Evolutionary conservation across 2,888 invertebrate genomes (phyloP), one percentile per base, ranked within the genome.

Genomic region (Rhopalosiphum nymphaeae): DNA sequence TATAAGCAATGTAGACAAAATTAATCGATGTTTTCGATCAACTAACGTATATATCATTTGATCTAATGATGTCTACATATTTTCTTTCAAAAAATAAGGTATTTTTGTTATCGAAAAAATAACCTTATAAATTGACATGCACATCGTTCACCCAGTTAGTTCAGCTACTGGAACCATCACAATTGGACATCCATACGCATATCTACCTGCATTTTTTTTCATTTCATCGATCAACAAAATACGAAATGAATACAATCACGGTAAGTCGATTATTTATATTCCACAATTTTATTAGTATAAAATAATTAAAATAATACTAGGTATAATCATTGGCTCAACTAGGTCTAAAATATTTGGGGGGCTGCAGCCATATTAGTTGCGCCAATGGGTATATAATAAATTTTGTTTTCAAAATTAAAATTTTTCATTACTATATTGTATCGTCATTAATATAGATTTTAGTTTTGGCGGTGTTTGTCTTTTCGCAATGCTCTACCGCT

Each of bases 51-150:
- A 78, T 36, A 11, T 42, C 21, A 5, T 78, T 78, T 78, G 78
- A 78, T 36, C 36, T 78, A 78, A 78, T 78, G 78, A 53, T 36
- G 78, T 78, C 78, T 78, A 78, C 78, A 78, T 78, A 78, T 78
- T 78, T 78, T 16, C 21, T 78, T 78, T 78, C 36, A 0, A 78
- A 78, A 78, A 36, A 9, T 78, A 36, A 78, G 78, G 78, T 78
- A 78, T 78, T 78, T 36, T 78, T 78, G 16, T 78, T 78, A 78
- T 78, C 78, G 36, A 78, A 36, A 78, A 78, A 78, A 78, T 53
- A 78, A 78, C 36, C 36, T 36, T 78, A 78, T 78, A 78, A 78
- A 78, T 42, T 3, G 9, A 78, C 9, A 9, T 21, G 78, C 2
- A 9, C 78, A 36, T 36, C 21, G 78, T 78, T 78, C 21, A 36